Base-by-base conservation (phyloP, 2,888 invertebrate genomes). In the Caenorhabditis sp. region DNA sequence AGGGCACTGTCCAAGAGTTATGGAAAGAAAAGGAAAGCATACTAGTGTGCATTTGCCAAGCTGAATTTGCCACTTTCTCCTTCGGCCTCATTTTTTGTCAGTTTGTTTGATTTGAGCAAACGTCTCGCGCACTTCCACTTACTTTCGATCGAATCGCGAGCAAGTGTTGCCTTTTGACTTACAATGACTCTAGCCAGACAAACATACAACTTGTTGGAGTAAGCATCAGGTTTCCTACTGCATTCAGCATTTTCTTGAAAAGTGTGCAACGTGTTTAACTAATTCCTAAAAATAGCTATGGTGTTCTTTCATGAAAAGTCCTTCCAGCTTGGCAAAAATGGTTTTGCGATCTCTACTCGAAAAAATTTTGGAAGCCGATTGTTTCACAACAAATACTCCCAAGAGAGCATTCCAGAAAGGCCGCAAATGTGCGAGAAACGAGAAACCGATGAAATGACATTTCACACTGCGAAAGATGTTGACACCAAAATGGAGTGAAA, bases 391-490 rank as follows among this genome's bases (percentile, higher is more conserved):
- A 60, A 3, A 20, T 8, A 6, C n/a, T 50, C 65, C 58, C 58
- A n/a, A 37, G 74, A 69, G 69, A 74, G 58, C 37, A 64, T 56
- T 69, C 40, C 64, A 44, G 44, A 28, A 69, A 68, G 69, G 51
- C 67, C 80, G 80, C 80, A 80, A 80, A 80, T 80, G 68, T 80
- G 80, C 74, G 74, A 80, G 80, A 79, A 79, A 71, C 69, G 79
- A 60, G 65, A 58, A 72, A 74, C 74, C 74, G 74, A 80, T 80
- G 74, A 80, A 69, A 74, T 80, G 80, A 80, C 80, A 80, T 80
- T 74, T 80, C 80, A 74, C 74, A 71, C 70, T 51, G 60, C 67
- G 60, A 60, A 67, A 76, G n/a, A 44, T 4, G 18, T 20, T 47
- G 9, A 40, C 40, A 40, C 13, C 6, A 40, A 40, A 40, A 13